Percentiles rank a stretch among this genome's conserved stretches.
Evolutionary conservation across 2,113 vertebrate genomes (phyloP).

Genomic region (Thamnophis sirtalis): DNA sequence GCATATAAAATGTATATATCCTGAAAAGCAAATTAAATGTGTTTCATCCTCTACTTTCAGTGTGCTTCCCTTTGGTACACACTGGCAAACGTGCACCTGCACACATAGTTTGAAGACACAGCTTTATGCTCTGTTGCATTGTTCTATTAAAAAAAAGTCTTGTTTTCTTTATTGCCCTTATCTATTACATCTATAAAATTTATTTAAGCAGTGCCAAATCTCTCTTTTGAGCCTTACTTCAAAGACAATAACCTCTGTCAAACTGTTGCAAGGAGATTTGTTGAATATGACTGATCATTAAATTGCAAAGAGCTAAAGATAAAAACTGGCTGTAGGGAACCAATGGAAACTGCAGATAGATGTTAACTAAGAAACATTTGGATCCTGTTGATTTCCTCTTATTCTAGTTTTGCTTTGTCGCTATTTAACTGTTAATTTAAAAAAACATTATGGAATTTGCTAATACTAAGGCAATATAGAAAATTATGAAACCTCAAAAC

Average conservation of each 20-base stretch:
- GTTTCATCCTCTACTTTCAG: conserved; percentile 68
- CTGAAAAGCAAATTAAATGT: conserved; percentile 65
- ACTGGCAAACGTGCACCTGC: not conserved
- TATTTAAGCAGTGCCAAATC: conserved; percentile 70
- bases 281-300: conserved; percentile 65
- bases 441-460: not conserved
- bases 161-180: conserved; percentile 68
- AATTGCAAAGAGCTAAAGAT: conserved; percentile 41
- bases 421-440: conserved; percentile 40
- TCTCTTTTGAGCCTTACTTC: conserved; percentile 58
- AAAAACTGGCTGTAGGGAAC: conserved; percentile 42
- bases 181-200: conserved; percentile 70
- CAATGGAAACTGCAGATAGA: conserved; percentile 60
- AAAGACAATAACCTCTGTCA: conserved; percentile 43
- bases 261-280: conserved; percentile 59
- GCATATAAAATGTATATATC: conserved; percentile 66
- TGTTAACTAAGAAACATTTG: conserved; percentile 59
- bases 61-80: conserved; percentile 50
- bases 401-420: conserved; percentile 47
- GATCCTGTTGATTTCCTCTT: conserved; percentile 53
- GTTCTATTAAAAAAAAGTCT: conserved; percentile 49
- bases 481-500: not conserved
- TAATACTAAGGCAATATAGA: not conserved
- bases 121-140: conserved; percentile 67
- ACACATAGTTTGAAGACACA: conserved; percentile 34